These are phyloP conservation scores for Podabrus alpinus DNA, from an alignment of 2,888 invertebrate species.

Conservation along the genomic window DNA sequence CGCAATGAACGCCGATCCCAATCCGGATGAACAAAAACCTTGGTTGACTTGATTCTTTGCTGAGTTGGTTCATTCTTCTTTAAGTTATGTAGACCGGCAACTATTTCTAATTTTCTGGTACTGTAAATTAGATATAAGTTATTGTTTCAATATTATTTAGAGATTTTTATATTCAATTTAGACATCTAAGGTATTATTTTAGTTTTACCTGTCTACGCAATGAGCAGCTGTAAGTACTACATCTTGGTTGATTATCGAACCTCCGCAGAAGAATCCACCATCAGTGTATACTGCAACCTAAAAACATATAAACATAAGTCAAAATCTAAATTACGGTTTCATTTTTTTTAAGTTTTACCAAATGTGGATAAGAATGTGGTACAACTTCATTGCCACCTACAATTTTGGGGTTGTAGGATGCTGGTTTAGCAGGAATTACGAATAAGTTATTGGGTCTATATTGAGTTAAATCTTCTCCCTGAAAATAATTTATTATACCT, in stretches of 20 bases:
- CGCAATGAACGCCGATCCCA: conserved; percentile 44
- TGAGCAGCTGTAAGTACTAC: conserved; percentile 62
- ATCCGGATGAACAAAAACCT: conserved; percentile 43
- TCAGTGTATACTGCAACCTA: background rate
- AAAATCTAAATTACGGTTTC: background rate
- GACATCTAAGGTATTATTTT: no score
- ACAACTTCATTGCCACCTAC: conserved; percentile 12
- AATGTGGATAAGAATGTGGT: conserved; percentile 26
- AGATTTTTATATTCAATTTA: no score
- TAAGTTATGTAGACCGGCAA: conserved; percentile 43
- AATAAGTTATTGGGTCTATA: background rate
- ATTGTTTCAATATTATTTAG: background rate
- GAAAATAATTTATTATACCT: no score
- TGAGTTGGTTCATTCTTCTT: conserved; percentile 43
- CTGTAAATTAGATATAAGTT: no score
- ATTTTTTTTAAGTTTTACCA: background rate
- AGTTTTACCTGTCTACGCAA: conserved; percentile 55
- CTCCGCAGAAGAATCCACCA: conserved; percentile 60
- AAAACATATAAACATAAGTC: background rate
- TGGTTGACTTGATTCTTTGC: conserved; percentile 40
- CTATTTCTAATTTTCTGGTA: conserved; percentile 26
- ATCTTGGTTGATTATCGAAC: conserved; percentile 55
- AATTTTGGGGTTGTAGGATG: background rate
- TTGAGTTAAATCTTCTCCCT: conserved; percentile 2
- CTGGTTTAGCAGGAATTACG: background rate